These are phyloP conservation scores for Pitta sordida DNA, from an alignment of 2,113 vertebrate genomes.

Conservation along the genomic window DNA sequence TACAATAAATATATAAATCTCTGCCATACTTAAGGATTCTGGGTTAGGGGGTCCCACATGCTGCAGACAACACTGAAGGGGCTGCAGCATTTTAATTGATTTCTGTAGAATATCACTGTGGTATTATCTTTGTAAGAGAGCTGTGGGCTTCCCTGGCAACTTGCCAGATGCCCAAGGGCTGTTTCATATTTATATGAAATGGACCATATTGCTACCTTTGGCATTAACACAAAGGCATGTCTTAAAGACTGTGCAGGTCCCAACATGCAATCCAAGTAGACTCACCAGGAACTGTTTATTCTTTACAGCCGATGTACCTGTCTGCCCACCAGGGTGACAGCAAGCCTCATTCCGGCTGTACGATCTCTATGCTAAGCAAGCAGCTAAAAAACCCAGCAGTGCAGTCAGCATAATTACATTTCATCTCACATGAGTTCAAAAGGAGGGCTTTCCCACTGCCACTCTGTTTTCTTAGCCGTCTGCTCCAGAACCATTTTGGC, in stretches of 20 bases:
- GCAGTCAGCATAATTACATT: conserved; percentile 8
- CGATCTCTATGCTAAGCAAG: conserved; percentile 1
- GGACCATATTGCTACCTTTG: conserved; percentile 23
- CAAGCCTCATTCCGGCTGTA: not conserved
- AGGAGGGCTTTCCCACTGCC: conserved; percentile 9
- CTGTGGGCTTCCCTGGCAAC: not conserved
- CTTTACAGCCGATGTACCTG: not conserved
- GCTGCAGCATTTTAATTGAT: not conserved
- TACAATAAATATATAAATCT: not conserved
- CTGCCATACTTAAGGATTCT: not conserved
- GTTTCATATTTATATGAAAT: not conserved
- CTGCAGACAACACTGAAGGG: not conserved
- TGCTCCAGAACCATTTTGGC: conserved; percentile 6
- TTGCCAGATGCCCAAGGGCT: conserved; percentile 37
- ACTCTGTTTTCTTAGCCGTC: not conserved
- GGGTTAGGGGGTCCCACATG: not conserved
- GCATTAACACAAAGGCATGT: conserved; percentile 8
- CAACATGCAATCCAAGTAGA: not conserved
- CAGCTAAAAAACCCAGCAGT: not conserved
- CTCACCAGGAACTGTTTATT: not conserved
- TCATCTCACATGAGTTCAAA: conserved; percentile 28
- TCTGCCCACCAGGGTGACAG: conserved; percentile 33
- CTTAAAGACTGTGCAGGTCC: not conserved
- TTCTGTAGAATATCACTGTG: not conserved
- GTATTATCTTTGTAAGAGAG: not conserved